Evolutionary conservation across 2,113 vertebrate species (phyloP), one percentile per base, ranked within the genome.

Genomic region (Malurus melanocephalus): DNA sequence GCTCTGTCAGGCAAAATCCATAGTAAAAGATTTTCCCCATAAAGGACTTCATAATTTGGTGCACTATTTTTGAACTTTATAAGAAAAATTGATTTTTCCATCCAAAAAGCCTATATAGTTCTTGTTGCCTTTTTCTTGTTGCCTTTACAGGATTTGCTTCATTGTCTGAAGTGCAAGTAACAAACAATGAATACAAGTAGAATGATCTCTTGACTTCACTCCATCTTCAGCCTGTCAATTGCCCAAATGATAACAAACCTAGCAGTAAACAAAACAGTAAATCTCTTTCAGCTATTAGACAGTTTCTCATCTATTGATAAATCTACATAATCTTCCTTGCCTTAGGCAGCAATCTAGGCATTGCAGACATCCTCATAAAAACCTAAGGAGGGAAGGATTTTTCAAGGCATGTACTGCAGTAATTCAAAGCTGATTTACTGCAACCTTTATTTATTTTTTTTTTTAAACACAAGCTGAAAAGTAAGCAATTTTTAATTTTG

Each of bases 211-310:
- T 61, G 24, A 82, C 64, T 92, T 89, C 56, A 62, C 52, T 93
- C 51, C n/a, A 69, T 89, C 85, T 94, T 92, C 33, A 61, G 16
- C 24, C 74, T 94, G 81, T 82, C 78, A 85, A 6, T 9, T 62
- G 61, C 43, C 46, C 7, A 85, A 86, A 74, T 67, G 32, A n/a
- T 66, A 92, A 89, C 65, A 72, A 85, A 87, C 49, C 20, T 27
- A 59, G 80, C 52, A 82, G 87, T 88, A 95, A 96, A 93, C 89
- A 93, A 89, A 94, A 60, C 74, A 43, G 60, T 91, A 95, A 90
- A 95, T 94, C 93, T 92, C 55, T 76, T 80, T 80, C 61, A 73
- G 74, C 78, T 92, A 30, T 73, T 69, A 89, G 91, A 79, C 73
- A 81, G 43, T n/a, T 76, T 88, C 82, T 88, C 55, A 57, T 86